Evolutionary conservation across 2,113 vertebrate genomes (phyloP), one percentile per base, ranked within the genome.

Genomic region (Pan paniscus): DNA sequence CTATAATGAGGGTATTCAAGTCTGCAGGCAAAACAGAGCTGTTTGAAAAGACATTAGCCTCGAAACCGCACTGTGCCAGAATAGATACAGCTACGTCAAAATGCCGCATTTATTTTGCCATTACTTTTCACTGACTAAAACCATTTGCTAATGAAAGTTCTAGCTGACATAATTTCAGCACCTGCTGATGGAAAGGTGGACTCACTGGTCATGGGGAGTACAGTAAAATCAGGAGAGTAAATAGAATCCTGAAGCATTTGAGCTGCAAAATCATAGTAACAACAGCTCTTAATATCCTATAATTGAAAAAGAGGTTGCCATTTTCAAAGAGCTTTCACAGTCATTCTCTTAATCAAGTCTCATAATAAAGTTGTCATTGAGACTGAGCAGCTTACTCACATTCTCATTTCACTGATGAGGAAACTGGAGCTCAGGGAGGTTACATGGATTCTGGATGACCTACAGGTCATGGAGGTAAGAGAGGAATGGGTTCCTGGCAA

Each of bases 41-140:
- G 97, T 98, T 98, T 98, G 96, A 98, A 97, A 94, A 98, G 93
- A 92, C 78, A 81, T 97, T 94, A 97, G 97, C 90, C 98, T 75
- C 83, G 82, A 97, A 98, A 98, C 96, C 22, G 12, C 97, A 16
- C 95, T 85, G 50, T 52, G 96, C 81, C 7, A 4, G 93, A 97
- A 94, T 0, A 32, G 59, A 96, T 76, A 59, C 22, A 50, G 97
- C 85, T 35, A 68, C 9, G 67, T 93, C 97, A 98, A 98, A 95
- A 89, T 35, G 10, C 48, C 12, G 75, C 30, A 68, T 97, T 98
- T 97, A 79, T 97, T 98, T 98, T 93, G 52, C 93, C 89, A 67
- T 59, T 96, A 93, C 95, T 97, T 79, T 94, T 96, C 64, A 64
- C 68, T 64, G 91, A 96, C 97, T 97, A 70, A 97, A 83, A 64